phyloP scores from a whole-genome alignment of 2,797 vertebrate genomes.

The Helostoma temminkii region DNA sequence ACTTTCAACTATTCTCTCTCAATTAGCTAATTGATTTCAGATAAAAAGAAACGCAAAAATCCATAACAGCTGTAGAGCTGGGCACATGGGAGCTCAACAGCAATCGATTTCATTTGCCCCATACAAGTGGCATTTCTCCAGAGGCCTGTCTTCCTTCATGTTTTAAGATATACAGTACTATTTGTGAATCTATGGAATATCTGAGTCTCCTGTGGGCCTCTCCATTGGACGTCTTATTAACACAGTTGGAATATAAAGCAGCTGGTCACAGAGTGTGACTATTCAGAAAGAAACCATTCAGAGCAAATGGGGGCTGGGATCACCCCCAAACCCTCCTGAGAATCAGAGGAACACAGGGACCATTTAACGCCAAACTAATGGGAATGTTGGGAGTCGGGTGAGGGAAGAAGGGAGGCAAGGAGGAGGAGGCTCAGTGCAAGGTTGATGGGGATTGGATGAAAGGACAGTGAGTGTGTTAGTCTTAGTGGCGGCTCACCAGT shows the following conservation, averaged over 20 bases:
- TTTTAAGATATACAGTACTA: constrained; percentile 53
- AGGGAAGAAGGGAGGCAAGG: constrained; percentile 43
- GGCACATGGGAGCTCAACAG: constrained; percentile 51
- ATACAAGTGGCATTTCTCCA: constrained; percentile 73
- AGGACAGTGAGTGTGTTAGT: constrained; percentile 52
- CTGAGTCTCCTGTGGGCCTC: constrained; percentile 61
- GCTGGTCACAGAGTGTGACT: constrained; percentile 80
- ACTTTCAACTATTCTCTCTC: constrained; percentile 73
- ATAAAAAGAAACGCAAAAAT: constrained; percentile 76
- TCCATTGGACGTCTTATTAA: constrained; percentile 75
- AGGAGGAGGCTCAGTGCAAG: constrained; percentile 37
- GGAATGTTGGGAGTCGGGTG: constrained; percentile 70
- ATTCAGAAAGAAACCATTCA: constrained; percentile 82
- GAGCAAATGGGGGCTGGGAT: constrained; percentile 63
- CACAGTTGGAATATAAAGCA: constrained; percentile 77
- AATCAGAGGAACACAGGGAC: constrained; percentile 74
- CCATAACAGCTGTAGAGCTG: constrained; percentile 65
- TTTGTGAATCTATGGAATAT: constrained; percentile 67
- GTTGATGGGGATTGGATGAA: constrained; percentile 44
- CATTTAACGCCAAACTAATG: constrained; percentile 81
- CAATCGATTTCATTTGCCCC: constrained; percentile 72
- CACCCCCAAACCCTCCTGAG: constrained; percentile 71
- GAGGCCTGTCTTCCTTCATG: constrained; percentile 52
- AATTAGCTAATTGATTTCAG: constrained; percentile 83
- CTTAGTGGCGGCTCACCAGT: constrained; percentile 57